A percentile compares a stretch with the other conserved stretches of the same genome.
These are phyloP conservation scores for Periphyllus acericola DNA, from an alignment of 2,888 invertebrate genomes.

Conservation along the genomic window DNA sequence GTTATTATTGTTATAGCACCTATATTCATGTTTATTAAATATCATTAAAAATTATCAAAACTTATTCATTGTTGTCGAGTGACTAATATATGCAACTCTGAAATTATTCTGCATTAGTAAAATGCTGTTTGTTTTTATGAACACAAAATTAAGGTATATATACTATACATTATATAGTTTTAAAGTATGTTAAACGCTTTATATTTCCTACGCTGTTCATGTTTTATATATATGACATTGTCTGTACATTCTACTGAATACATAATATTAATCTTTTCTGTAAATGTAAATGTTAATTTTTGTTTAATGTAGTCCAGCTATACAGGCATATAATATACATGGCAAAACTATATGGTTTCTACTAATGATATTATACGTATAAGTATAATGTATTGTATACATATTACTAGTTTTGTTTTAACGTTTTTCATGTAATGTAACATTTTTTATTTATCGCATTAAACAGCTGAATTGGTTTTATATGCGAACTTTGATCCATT, in stretches of 20 bases:
- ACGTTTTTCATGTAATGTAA: too few relatives aligned
- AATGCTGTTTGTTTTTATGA: too few relatives aligned
- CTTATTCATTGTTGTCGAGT: too few relatives aligned
- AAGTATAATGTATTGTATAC: background rate
- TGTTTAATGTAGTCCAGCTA: background rate
- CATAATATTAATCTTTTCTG: slow-evolving; percentile 30
- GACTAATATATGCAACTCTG: too few relatives aligned
- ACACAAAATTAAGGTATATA: too few relatives aligned
- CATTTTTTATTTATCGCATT: too few relatives aligned
- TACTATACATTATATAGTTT: too few relatives aligned
- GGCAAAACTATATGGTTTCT: slow-evolving; percentile 33
- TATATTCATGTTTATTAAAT: too few relatives aligned
- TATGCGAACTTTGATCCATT: too few relatives aligned
- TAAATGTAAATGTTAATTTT: slow-evolving; percentile 33
- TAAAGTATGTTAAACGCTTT: background rate
- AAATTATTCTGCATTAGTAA: too few relatives aligned
- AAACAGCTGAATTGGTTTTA: too few relatives aligned
- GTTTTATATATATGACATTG: slow-evolving; percentile 10
- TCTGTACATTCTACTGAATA: background rate
- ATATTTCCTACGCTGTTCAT: background rate
- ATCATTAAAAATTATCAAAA: too few relatives aligned
- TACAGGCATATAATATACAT: slow-evolving; percentile 14
- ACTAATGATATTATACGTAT: slow-evolving; percentile 28
- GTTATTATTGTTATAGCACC: background rate
- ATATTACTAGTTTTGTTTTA: background rate